Evolutionary conservation across 64 coral and sea anemone species (phyloP), one percentile per base, ranked within the genome.

Genomic region (Platygyra sinensis): DNA sequence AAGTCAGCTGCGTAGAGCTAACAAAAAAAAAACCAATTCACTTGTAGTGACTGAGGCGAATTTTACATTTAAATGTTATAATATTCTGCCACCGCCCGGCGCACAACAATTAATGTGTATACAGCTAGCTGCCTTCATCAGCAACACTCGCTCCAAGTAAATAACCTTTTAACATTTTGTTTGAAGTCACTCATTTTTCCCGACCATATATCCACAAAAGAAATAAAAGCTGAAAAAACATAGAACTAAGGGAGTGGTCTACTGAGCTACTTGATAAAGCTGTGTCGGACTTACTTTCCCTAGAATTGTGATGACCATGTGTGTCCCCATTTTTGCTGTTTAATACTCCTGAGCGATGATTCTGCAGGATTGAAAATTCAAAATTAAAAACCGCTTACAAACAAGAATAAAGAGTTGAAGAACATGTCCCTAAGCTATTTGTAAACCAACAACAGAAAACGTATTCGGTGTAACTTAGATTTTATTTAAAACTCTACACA

Each of bases 281-380:
- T 19, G 8, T 27, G 61, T 51, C 16, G 17, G 8, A 71, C 81
- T 85, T 85, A 85, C 81, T 51, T 69, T 85, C 81, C 11, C 81
- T 63, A 16, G 63, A 39, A 72, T 51, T 85, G 81, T 85, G 81
- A 51, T 85, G 62, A 20, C 29, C 29, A n/a, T 69, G 81, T 46
- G 62, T 14, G 7, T 85, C 81, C 17, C 81, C 81, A n/a, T 85
- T 85, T 31, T 85, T 85, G 39, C 39, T 85, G 62, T 38, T 85
- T 16, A 85, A 31, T 11, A 22, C 65, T 50, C 62, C 62, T n/a
- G 81, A 71, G 1, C 81, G 81, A 72, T 85, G 81, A 71, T 85
- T 85, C 81, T 85, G 80, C 39, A 24, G 29, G 36, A 69, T 69
- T 22, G 25, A 69, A 27, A 27, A 69, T n/a, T 10, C 20, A 69